Conservation (phyloP, 2,113 vertebrate genomes). For the Pachypanchax playfairii region DNA sequence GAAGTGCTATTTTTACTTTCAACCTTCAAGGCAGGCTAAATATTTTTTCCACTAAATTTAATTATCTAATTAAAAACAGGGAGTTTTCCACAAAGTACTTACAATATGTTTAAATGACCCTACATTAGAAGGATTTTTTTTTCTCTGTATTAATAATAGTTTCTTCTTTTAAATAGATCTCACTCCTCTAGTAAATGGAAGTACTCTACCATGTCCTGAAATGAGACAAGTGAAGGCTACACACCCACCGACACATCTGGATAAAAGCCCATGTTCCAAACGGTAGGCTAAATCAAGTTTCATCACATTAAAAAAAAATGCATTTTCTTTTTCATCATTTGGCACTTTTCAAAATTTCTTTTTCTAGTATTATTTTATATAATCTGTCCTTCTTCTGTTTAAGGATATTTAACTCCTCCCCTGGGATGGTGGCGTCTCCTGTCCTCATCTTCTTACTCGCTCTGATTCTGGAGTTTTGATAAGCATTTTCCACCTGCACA, state of each 20-base stretch:
- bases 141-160: neutral
- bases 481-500: neutral
- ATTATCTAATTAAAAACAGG: neutral
- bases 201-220: constrained; percentile 33
- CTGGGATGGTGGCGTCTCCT: constrained; percentile 25
- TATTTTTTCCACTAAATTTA: neutral
- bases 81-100: too few relatives aligned
- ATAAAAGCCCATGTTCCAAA: constrained; percentile 16
- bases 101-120: too few relatives aligned
- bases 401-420: constrained; percentile 33
- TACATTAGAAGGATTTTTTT: too few relatives aligned
- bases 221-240: neutral
- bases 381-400: neutral
- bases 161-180: constrained; percentile 21
- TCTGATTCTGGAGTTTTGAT: constrained; percentile 22
- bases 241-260: neutral
- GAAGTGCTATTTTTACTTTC: constrained; percentile 74
- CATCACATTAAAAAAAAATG: neutral
- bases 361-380: too few relatives aligned
- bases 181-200: constrained; percentile 20
- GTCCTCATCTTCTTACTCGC: constrained; percentile 13
- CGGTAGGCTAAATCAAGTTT: too few relatives aligned
- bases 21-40: constrained; percentile 79
- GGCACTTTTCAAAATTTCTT: too few relatives aligned
- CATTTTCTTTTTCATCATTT: too few relatives aligned